Percentiles rank a stretch among this genome's conserved stretches.
These are phyloP conservation scores for Papilio machaon DNA, from an alignment of 1,140 invertebrate genomes.

Conservation along the genomic window DNA sequence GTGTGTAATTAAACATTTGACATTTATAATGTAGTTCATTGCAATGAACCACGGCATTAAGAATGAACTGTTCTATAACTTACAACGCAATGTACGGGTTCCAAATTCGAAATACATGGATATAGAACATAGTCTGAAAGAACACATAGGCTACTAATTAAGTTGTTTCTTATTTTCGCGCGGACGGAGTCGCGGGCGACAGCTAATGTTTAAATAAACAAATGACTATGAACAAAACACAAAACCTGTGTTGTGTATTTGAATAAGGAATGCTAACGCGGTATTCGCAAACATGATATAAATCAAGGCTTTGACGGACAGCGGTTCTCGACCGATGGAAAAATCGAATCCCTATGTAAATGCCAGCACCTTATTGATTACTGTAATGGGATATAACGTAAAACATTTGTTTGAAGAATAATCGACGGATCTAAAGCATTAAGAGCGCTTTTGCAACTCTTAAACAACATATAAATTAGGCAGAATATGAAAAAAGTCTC, in stretches of 20 bases:
- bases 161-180: too few species aligned
- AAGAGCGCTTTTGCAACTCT: too few species aligned
- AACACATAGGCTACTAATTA: background rate
- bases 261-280: background rate
- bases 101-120: too few species aligned
- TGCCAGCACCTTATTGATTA: background rate
- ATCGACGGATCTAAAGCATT: background rate
- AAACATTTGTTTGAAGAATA: background rate
- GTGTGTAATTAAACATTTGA: background rate
- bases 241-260: background rate
- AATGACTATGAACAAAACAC: background rate
- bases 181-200: too few species aligned
- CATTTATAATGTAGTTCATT: too few species aligned
- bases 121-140: too few species aligned
- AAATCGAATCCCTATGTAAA: constrained; percentile 12
- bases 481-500: too few species aligned
- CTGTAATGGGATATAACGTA: background rate
- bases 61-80: too few species aligned
- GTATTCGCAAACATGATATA: constrained; percentile 1
- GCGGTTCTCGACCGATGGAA: background rate
- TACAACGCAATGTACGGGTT: too few species aligned
- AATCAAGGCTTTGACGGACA: background rate
- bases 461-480: too few species aligned
- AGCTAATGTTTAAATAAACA: background rate
- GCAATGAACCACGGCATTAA: too few species aligned